A percentile compares a stretch with the other conserved stretches of the same genome.
phyloP scores from a whole-genome alignment of 1,140 invertebrate genomes.

The Diuraphis noxia region DNA sequence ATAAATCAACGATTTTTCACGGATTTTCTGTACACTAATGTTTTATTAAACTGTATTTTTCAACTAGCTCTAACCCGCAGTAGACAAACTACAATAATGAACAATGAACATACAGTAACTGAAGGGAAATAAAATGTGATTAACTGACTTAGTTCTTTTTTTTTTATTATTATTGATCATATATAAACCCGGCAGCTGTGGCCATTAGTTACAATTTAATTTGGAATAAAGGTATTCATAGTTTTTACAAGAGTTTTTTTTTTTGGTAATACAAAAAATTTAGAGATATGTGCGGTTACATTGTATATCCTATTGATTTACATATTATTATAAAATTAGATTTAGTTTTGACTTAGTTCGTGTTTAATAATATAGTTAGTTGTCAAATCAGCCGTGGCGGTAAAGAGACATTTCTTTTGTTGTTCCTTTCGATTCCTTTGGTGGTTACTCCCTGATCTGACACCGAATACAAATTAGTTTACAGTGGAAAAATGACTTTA shows the following conservation, averaged over 20 bases:
- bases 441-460: not conserved
- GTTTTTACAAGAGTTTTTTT: no score
- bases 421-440: not conserved
- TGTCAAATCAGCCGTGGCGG: not conserved
- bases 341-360: not conserved
- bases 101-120: not conserved
- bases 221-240: no score
- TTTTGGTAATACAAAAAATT: no score
- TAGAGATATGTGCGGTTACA: no score
- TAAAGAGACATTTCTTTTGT: not conserved
- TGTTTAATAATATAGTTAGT: not conserved
- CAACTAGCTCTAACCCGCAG: not conserved
- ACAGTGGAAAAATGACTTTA: not conserved
- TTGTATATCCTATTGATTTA: no score
- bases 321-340: no score
- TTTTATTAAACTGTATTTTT: not conserved
- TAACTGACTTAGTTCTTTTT: not conserved
- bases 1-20: not conserved
- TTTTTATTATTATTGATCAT: no score
- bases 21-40: not conserved
- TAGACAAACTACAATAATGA: not conserved
- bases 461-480: conserved; percentile 6
- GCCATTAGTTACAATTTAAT: no score
- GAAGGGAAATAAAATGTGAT: not conserved
- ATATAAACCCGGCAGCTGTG: no score